Evolutionary conservation across 2,888 invertebrate genomes (phyloP), one percentile per base, ranked within the genome.

Genomic region (Agapostemon virescens): DNA sequence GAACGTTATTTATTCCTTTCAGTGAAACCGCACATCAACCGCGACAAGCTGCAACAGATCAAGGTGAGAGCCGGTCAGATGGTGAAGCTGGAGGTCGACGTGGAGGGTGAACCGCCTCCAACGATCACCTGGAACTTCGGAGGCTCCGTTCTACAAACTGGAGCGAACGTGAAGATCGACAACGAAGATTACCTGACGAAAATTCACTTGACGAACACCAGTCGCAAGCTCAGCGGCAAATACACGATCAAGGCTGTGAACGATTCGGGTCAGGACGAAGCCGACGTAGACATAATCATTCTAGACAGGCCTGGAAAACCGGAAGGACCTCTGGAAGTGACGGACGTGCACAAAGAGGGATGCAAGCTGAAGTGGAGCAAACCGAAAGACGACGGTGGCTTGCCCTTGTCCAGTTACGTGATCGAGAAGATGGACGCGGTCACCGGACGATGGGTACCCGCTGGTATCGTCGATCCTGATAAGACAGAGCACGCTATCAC

Each of bases 101-200:
- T 98, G 86, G 96, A 97, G 92, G 99, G 99, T 91, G 99, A 99
- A 94, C 99, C 99, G 69, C 97, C 98, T 90, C 99, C 99, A 93
- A 96, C 95, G 84, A 95, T 97, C 88, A 96, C 95, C 9, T 98
- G 98, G 98, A 95, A 94, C 82, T 95, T 96, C 87, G 95, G 94
- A 67, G 94, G 94, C 86, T 93, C 95, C 93, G 94, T 95, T 82
- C 93, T 98, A 76, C 96, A 96, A 90, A 95, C 94, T 38, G 94
- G 95, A 68, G 94, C 95, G 13, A 95, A 95, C 72, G 91, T 95
- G 7, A 97, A 97, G 89, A 95, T 99, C 85, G 97, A 97, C 90
- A 97, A 97, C 92, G 97, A 97, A 92, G 97, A 98, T 91, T 97
- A 99, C 93, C 97, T 97, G 91, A 98, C 98, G 0, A 97, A 97